Base-by-base conservation (phyloP, 1,140 invertebrate species). In the Papilio machaon region DNA sequence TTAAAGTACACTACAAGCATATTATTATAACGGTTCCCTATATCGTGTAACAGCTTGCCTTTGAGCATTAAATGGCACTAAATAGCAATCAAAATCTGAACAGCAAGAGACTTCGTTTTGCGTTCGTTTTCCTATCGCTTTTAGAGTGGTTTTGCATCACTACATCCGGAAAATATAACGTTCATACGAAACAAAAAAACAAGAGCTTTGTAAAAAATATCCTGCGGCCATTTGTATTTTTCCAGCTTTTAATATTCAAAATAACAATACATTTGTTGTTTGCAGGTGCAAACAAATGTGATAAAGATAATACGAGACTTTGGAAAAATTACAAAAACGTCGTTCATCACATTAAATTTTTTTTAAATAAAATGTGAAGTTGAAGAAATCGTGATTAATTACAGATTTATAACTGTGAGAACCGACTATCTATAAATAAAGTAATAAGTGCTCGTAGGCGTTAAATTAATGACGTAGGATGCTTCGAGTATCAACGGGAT, bases 391-490 rank as follows among this genome's bases (percentile, higher is more conserved):
- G 30, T 15, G 64, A 70, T 70, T 70, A 70, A 70, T 70, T 70
- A 70, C 64, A 70, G 13, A 70, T 35, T 70, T 70, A 70, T 35
- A 70, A 13, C 23, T 15, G 30, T 30, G 23, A 64, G 64, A 13
- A 70, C 30, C 3, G 30, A 15, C 11, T 35, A 23, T 35, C 64
- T 70, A 70, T 70, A 70, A 70, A 70, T 70, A 70, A 70, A 70
- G 64, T 70, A 70, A 70, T 70, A 30, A 70, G 23, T 70, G 64
- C 64, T 70, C 13, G 64, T 70, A 70, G 64, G 64, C 64, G 64
- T 70, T 35, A 70, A 70, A 70, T 70, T 70, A 70, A 70, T 70
- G 64, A 70, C 30, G 23, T 70, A 38, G 64, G 64, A 58, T 30
- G 64, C 13, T 70, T 70, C 64, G 64, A 70, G 64, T 70, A 70